These are phyloP conservation scores for Elmis aenea DNA, from an alignment of 2,888 invertebrate species.

Conservation along the genomic window DNA sequence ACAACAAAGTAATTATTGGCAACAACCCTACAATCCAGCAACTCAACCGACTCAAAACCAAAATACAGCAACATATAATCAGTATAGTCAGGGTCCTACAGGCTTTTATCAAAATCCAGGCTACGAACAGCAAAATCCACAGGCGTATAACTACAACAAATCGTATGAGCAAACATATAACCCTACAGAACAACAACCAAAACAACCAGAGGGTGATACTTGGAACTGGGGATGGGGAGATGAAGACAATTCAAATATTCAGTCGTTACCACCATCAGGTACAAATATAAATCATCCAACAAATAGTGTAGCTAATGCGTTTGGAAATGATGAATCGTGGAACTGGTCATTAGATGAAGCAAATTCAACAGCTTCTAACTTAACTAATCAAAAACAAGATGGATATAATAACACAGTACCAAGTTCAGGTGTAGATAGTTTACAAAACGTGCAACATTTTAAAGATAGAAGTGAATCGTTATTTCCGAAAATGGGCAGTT, in stretches of 20 bases:
- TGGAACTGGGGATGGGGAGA: slow-evolving; percentile 64
- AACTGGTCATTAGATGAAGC: slow-evolving; percentile 57
- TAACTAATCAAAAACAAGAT: slow-evolving; percentile 43
- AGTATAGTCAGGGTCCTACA: slow-evolving; percentile 30
- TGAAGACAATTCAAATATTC: slow-evolving; percentile 42
- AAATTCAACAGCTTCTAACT: slow-evolving; percentile 25
- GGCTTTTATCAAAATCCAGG: neutral
- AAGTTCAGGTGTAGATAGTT: slow-evolving; percentile 2
- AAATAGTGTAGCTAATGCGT: slow-evolving; percentile 53
- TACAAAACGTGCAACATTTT: slow-evolving; percentile 32
- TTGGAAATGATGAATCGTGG: slow-evolving; percentile 54
- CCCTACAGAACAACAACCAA: slow-evolving; percentile 39
- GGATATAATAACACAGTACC: neutral
- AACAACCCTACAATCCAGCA: slow-evolving; percentile 27
- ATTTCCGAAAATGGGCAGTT: slow-evolving; percentile 47
- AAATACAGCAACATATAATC: slow-evolving; percentile 18
- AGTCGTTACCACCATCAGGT: slow-evolving; percentile 26
- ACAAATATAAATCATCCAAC: slow-evolving; percentile 29
- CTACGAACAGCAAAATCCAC: slow-evolving; percentile 6
- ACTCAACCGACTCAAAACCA: slow-evolving; percentile 41
- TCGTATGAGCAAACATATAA: slow-evolving; percentile 13
- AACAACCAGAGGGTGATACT: slow-evolving; percentile 33
- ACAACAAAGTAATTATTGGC: slow-evolving; percentile 33
- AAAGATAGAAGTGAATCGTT: slow-evolving; percentile 41
- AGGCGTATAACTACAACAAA: slow-evolving; percentile 12